phyloP scores from a whole-genome alignment of 2,113 vertebrate species.

The Tonatia bakeri region DNA sequence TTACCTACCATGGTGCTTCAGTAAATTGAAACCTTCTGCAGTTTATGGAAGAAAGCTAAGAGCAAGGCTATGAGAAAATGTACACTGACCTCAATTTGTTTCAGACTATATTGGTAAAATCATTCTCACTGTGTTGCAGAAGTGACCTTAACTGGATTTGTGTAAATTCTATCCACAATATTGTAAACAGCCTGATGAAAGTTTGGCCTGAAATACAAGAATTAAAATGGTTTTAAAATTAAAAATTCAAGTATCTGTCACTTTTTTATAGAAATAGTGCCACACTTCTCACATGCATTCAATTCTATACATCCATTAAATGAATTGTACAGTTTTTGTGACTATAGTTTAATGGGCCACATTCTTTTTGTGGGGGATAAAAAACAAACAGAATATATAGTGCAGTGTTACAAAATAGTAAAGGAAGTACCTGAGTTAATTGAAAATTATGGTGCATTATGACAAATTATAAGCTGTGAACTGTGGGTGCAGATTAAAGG shows the following conservation, averaged over 20 bases:
- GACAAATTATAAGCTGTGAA: background rate
- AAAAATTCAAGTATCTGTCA: background rate
- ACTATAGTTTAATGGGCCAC: background rate
- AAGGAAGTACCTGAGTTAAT: background rate
- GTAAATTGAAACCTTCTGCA: conserved; percentile 85
- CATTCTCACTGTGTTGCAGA: conserved; percentile 72
- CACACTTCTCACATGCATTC: background rate
- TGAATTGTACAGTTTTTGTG: background rate
- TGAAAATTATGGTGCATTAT: background rate
- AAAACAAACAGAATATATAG: background rate
- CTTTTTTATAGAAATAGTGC: background rate
- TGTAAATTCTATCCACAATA: conserved; percentile 69
- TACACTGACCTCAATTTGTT: conserved; percentile 84
- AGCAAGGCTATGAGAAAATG: conserved; percentile 80
- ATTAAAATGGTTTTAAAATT: conserved; percentile 25
- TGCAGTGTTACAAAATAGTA: background rate
- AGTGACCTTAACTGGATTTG: conserved; percentile 69
- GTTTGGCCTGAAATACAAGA: conserved; percentile 30
- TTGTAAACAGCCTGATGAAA: conserved; percentile 8
- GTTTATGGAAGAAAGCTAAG: conserved; percentile 81
- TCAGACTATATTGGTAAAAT: conserved; percentile 79
- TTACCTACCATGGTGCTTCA: conserved; percentile 82
- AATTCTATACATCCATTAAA: background rate
- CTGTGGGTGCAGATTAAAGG: background rate
- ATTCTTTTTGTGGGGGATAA: background rate